These are phyloP conservation scores for Drymodes brunneopygia DNA, from an alignment of 2,113 vertebrate genomes.

Conservation along the genomic window DNA sequence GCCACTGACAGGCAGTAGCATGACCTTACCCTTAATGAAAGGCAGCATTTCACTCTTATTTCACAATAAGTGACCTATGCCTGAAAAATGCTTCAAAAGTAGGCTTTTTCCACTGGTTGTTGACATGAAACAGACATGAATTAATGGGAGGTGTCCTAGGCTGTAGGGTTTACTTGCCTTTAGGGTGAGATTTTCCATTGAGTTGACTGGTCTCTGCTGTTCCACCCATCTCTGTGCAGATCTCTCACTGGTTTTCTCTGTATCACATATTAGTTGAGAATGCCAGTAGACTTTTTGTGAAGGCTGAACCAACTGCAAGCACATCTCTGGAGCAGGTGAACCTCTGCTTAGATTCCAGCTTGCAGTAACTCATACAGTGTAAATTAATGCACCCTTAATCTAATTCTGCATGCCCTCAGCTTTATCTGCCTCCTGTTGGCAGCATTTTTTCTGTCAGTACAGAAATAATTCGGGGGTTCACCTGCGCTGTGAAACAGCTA, in stretches of 20 bases:
- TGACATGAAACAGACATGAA: background rate
- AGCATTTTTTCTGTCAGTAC: background rate
- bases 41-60: background rate
- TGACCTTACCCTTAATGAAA: background rate
- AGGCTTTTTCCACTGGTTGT: background rate
- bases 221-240: background rate
- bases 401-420: background rate
- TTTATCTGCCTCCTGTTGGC: background rate
- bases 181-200: background rate
- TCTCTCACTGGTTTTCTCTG: background rate
- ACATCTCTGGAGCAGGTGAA: rapidly evolving
- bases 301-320: background rate
- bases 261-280: background rate
- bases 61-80: background rate
- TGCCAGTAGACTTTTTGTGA: rapidly evolving
- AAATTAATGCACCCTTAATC: background rate
- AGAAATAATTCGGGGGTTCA: background rate
- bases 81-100: background rate
- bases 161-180: background rate
- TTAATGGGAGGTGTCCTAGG: background rate
- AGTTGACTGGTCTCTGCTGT: background rate
- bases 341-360: background rate
- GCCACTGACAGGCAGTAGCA: background rate
- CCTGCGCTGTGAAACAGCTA: background rate
- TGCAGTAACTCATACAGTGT: background rate